Evolutionary conservation across 2,888 invertebrate genomes (phyloP).

Genomic region (Hyles lineata): DNA sequence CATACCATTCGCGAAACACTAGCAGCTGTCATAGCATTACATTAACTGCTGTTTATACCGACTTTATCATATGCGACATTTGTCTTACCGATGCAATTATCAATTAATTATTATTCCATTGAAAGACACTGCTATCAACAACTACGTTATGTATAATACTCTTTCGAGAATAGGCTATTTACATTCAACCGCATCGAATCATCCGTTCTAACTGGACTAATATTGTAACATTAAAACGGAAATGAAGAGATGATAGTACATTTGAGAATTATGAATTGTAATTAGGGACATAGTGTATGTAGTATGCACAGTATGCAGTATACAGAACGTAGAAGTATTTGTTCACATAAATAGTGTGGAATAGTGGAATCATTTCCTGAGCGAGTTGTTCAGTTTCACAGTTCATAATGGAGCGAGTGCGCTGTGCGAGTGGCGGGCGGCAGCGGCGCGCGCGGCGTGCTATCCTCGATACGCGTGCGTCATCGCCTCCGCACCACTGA

Average conservation of each 20-base stretch:
- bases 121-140: slow-evolving; percentile 1
- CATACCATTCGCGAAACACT: slow-evolving; percentile 65
- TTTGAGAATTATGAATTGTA: not conserved
- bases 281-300: not conserved
- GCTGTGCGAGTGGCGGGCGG: not conserved
- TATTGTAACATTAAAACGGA: not conserved
- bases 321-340: slow-evolving; percentile 20
- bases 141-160: not conserved
- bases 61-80: slow-evolving; percentile 36
- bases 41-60: slow-evolving; percentile 36
- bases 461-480: slow-evolving; percentile 72
- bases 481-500: slow-evolving; percentile 80
- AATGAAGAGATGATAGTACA: not conserved
- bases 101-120: slow-evolving; percentile 4
- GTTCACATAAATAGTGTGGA: slow-evolving; percentile 22
- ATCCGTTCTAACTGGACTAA: not conserved
- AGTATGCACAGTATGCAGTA: not conserved
- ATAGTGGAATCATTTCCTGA: slow-evolving; percentile 20
- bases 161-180: not conserved
- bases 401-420: slow-evolving; percentile 9
- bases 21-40: slow-evolving; percentile 58
- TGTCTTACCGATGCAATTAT: slow-evolving; percentile 12
- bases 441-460: slow-evolving; percentile 44
- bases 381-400: slow-evolving; percentile 9
- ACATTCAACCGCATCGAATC: not conserved